phyloP scores from a whole-genome alignment of 1,140 invertebrate species.

The Diorhabda carinulata region DNA sequence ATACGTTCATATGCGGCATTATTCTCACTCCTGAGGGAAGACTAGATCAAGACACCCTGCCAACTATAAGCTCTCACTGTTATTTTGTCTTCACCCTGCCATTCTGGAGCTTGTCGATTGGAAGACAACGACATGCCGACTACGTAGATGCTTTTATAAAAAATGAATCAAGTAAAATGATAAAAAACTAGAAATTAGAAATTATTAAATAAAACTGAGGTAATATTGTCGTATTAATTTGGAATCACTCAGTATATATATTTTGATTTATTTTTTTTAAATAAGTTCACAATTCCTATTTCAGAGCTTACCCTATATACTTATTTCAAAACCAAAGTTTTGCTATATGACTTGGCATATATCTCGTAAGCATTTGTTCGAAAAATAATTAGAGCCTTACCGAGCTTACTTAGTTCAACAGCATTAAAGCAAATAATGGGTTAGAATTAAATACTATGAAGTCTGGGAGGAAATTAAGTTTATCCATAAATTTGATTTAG shows the following conservation, averaged over 20 bases:
- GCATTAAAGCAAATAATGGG: conserved; percentile 48
- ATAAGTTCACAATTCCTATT: too few relatives aligned
- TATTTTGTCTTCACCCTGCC: neutral
- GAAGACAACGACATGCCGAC: too few relatives aligned
- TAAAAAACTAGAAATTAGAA: too few relatives aligned
- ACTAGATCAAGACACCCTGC: conserved; percentile 27
- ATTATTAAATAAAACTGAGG: too few relatives aligned
- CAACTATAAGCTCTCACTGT: conserved; percentile 13
- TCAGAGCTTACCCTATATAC: too few relatives aligned
- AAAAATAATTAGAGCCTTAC: conserved; percentile 14
- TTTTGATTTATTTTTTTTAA: too few relatives aligned
- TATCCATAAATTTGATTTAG: conserved; percentile 51
- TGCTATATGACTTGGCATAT: too few relatives aligned
- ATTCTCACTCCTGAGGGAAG: conserved; percentile 32
- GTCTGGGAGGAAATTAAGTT: conserved; percentile 48
- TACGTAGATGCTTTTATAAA: too few relatives aligned
- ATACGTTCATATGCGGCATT: conserved; percentile 33
- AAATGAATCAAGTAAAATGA: too few relatives aligned
- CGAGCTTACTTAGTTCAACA: conserved; percentile 22
- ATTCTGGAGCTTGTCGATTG: conserved; percentile 3
- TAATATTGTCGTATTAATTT: too few relatives aligned
- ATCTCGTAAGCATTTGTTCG: neutral
- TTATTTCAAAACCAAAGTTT: too few relatives aligned
- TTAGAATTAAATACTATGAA: conserved; percentile 48
- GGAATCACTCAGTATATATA: too few relatives aligned